A percentile compares a stretch with the other conserved stretches of the same genome.
These are phyloP conservation scores for Lordiphosa andalusiaca DNA, from an alignment of 2,888 invertebrate species.

Conservation along the genomic window DNA sequence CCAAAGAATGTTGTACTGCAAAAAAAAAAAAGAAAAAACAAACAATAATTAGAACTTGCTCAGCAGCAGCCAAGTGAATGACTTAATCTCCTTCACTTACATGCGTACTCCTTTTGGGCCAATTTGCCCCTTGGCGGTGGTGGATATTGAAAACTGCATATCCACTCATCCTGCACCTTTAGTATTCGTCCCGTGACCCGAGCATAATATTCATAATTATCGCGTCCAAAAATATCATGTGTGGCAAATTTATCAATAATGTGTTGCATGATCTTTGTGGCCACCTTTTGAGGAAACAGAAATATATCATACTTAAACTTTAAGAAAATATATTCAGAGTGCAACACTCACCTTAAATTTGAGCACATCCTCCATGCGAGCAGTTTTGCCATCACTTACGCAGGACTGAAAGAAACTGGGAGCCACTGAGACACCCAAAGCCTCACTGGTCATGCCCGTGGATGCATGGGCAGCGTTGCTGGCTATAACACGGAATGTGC, in stretches of 20 bases:
- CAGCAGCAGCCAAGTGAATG: not conserved
- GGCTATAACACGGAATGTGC: conserved; percentile 97
- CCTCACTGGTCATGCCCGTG: conserved; percentile 97
- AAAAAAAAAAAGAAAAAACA: not conserved
- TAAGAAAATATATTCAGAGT: too few species aligned
- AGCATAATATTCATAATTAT: conserved; percentile 97
- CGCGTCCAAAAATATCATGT: conserved; percentile 95
- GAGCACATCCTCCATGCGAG: conserved; percentile 97
- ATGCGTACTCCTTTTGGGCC: conserved; percentile 85
- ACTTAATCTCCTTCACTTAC: conserved; percentile 79
- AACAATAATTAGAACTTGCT: not conserved
- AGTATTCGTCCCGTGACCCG: conserved; percentile 95
- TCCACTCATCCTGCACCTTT: conserved; percentile 96
- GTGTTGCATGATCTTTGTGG: conserved; percentile 97
- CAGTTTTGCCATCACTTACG: conserved; percentile 96
- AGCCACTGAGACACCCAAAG: conserved; percentile 96
- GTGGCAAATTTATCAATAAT: conserved; percentile 98
- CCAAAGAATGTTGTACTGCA: conserved; percentile 91
- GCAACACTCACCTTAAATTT: conserved; percentile 89
- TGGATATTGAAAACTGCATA: conserved; percentile 95
- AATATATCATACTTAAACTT: not conserved
- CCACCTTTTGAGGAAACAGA: conserved; percentile 84
- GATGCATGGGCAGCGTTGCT: conserved; percentile 93
- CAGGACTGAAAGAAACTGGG: conserved; percentile 98
- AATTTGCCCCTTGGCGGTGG: conserved; percentile 85